These are phyloP conservation scores for Eupithecia dodoneata DNA, from an alignment of 2,888 invertebrate species.

Conservation along the genomic window DNA sequence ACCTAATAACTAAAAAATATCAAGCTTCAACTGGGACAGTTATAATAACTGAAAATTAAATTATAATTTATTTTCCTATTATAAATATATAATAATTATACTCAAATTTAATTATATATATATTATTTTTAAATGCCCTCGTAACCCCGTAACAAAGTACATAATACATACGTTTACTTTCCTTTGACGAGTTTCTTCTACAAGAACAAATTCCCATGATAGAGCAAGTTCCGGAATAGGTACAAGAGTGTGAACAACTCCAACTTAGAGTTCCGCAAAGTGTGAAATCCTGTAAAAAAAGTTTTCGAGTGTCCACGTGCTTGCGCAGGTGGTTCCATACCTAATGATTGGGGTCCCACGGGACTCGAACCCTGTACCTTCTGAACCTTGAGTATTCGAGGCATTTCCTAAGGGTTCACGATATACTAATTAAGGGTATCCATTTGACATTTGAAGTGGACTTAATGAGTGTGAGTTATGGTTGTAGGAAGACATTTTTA, in stretches of 20 bases:
- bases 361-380: conserved; percentile 66
- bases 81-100: too few species aligned
- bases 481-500: conserved; percentile 12
- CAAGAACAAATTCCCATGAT: conserved; percentile 10
- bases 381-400: conserved; percentile 42
- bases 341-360: conserved; percentile 68
- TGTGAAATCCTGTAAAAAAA: conserved; percentile 73
- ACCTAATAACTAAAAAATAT: too few species aligned
- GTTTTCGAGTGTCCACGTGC: conserved; percentile 65
- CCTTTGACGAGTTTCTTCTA: neutral
- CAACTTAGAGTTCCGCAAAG: conserved; percentile 60
- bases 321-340: conserved; percentile 53
- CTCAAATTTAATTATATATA: too few species aligned
- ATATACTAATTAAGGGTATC: conserved; percentile 43
- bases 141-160: neutral
- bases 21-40: too few species aligned
- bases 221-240: neutral
- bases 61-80: neutral
- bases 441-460: conserved; percentile 52
- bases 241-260: conserved; percentile 57
- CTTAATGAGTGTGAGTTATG: conserved; percentile 47
- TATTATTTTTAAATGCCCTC: neutral
- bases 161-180: neutral
- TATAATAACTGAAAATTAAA: neutral
- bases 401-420: conserved; percentile 59